phyloP scores from a whole-genome alignment of 2,888 invertebrate genomes.

The Hyppa rectilinea region DNA sequence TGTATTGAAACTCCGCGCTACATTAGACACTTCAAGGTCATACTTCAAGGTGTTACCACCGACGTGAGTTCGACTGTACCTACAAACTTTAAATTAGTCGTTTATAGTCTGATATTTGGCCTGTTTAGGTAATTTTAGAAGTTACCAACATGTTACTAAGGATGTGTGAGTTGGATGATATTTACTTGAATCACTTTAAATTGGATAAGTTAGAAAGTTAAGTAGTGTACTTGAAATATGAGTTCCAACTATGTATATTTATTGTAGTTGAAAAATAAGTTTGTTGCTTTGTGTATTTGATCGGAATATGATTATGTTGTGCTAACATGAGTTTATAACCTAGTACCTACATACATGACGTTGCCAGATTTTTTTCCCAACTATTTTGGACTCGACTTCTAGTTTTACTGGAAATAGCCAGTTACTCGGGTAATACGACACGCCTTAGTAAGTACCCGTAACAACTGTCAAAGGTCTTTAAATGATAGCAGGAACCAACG shows the following conservation, averaged over 20 bases:
- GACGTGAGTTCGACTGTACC: background rate
- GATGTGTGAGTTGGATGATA: slow-evolving; percentile 22
- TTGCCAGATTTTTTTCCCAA: no score
- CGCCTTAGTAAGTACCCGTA: background rate
- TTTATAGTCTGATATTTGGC: slow-evolving; percentile 37
- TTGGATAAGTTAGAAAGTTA: slow-evolving; percentile 48
- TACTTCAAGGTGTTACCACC: no score
- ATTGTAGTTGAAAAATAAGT: background rate
- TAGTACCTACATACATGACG: no score
- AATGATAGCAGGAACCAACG: no score
- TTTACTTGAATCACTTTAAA: slow-evolving; percentile 35
- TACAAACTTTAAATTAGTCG: slow-evolving; percentile 55
- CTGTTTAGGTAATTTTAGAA: slow-evolving; percentile 44
- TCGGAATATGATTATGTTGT: background rate
- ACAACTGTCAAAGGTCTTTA: background rate
- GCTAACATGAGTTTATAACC: background rate
- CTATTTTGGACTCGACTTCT: background rate
- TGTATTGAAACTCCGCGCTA: background rate
- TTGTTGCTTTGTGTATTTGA: background rate
- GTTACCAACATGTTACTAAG: slow-evolving; percentile 23
- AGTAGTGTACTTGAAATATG: slow-evolving; percentile 32
- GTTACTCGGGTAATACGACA: background rate
- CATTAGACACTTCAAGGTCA: background rate
- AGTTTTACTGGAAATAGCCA: background rate
- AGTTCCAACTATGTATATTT: slow-evolving; percentile 3